phyloP scores from a whole-genome alignment of 2,797 vertebrate species.

The Cirrhinus mrigala region DNA sequence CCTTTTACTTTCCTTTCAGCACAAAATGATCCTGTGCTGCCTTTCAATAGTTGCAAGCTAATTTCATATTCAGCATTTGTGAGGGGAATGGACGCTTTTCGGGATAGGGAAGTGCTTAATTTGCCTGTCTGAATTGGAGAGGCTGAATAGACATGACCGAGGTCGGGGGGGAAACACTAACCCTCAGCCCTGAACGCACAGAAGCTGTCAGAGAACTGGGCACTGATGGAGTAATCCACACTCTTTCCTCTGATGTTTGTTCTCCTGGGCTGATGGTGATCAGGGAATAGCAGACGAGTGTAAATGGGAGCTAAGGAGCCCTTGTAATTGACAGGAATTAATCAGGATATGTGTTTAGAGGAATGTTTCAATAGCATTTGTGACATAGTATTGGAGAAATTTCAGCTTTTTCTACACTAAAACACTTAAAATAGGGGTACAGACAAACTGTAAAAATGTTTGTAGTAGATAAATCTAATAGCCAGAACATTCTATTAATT shows the following conservation, averaged over 20 bases:
- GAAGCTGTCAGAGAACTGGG: slow-evolving; percentile 86
- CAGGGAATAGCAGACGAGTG: slow-evolving; percentile 51
- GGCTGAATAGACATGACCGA: slow-evolving; percentile 82
- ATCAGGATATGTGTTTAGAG: slow-evolving; percentile 43
- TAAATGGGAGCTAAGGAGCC: slow-evolving; percentile 52
- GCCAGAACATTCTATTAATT: too few relatives aligned
- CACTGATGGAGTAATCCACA: slow-evolving; percentile 88
- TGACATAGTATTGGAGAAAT: neutral
- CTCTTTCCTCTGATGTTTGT: slow-evolving; percentile 84
- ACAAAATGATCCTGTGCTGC: slow-evolving; percentile 92
- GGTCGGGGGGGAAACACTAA: slow-evolving; percentile 85
- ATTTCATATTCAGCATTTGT: slow-evolving; percentile 90
- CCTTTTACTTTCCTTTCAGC: slow-evolving; percentile 96
- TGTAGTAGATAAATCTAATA: too few relatives aligned
- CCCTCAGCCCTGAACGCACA: slow-evolving; percentile 86
- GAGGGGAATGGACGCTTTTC: slow-evolving; percentile 83
- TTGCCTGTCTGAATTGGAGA: slow-evolving; percentile 81
- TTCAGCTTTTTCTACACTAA: too few relatives aligned
- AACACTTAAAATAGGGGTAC: neutral
- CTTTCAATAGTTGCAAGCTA: slow-evolving; percentile 97
- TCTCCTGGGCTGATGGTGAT: slow-evolving; percentile 64
- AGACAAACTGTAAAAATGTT: too few relatives aligned
- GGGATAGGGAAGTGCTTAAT: slow-evolving; percentile 85
- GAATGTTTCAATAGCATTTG: neutral
- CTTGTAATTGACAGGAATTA: slow-evolving; percentile 46